Conservation (phyloP, 2,113 vertebrate species). For the Ptyas mucosa region DNA sequence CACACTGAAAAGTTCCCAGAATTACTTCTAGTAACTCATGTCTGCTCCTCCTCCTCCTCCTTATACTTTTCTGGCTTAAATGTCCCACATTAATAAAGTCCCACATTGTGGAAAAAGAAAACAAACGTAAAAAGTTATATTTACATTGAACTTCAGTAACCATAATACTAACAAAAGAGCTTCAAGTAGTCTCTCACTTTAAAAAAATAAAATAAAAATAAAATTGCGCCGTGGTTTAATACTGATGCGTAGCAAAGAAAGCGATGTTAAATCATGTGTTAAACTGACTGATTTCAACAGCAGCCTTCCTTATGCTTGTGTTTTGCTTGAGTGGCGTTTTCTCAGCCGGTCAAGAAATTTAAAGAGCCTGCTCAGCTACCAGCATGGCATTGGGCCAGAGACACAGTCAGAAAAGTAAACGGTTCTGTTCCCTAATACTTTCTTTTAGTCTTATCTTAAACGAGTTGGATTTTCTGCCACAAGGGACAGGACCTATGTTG, state of each 20-base stretch:
- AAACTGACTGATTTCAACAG: constrained; percentile 57
- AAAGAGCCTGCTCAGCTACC: constrained; percentile 56
- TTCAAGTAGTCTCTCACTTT: constrained; percentile 76
- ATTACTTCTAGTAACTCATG: not conserved
- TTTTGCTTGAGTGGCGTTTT: constrained; percentile 12
- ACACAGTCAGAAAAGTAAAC: not conserved
- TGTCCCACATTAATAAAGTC: constrained; percentile 38
- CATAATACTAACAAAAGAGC: constrained; percentile 69
- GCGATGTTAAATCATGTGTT: constrained; percentile 55
- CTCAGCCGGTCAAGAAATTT: constrained; percentile 29
- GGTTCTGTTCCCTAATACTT: constrained; percentile 1
- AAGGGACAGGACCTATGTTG: not conserved
- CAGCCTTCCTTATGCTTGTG: constrained; percentile 52
- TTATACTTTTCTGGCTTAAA: constrained; percentile 19
- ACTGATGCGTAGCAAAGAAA: constrained; percentile 72
- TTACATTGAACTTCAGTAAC: constrained; percentile 73
- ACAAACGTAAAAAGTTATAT: constrained; percentile 58
- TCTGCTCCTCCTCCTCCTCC: not conserved
- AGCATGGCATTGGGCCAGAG: not conserved
- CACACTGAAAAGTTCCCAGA: not conserved
- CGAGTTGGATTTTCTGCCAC: constrained; percentile 5
- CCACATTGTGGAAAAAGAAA: constrained; percentile 43
- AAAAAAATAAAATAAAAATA: too few relatives aligned
- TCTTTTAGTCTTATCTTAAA: not conserved
- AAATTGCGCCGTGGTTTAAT: constrained; percentile 75